A percentile compares a stretch with the other conserved stretches of the same genome.
Evolutionary conservation across 2,113 vertebrate genomes (phyloP).

Genomic region (Melanerpes formicivorus): DNA sequence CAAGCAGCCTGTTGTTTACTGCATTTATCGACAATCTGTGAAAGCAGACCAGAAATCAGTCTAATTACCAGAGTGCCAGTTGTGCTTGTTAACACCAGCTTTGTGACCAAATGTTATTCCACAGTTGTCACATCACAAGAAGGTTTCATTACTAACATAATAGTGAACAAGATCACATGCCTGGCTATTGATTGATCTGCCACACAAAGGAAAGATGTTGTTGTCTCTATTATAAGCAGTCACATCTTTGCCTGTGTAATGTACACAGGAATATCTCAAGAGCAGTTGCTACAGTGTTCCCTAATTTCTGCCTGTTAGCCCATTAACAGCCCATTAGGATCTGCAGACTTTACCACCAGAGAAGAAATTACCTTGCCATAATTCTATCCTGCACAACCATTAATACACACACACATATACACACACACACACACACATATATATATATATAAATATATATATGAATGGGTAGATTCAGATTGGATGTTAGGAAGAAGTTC

Average conservation of each 20-base stretch:
- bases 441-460: no score
- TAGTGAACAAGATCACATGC: conserved; percentile 81
- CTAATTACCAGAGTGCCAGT: conserved; percentile 81
- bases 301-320: conserved; percentile 47
- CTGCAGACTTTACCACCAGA: conserved; percentile 52
- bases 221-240: conserved; percentile 76
- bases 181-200: conserved; percentile 83
- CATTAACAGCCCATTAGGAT: conserved; percentile 60
- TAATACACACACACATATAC: no score
- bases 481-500: no score
- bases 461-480: no score
- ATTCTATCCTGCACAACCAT: not conserved
- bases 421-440: no score
- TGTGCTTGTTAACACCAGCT: conserved; percentile 84
- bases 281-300: conserved; percentile 34
- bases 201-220: conserved; percentile 77
- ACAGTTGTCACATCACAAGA: conserved; percentile 81
- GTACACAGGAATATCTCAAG: conserved; percentile 51
- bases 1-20: conserved; percentile 76
- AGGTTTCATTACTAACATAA: conserved; percentile 82
- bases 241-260: conserved; percentile 63
- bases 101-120: conserved; percentile 84
- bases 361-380: conserved; percentile 29
- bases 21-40: conserved; percentile 83
- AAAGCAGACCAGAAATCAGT: conserved; percentile 80